Percentiles rank a stretch among this genome's conserved stretches.
Evolutionary conservation across 2,888 invertebrate genomes (phyloP).

Genomic region (Harmothoe impar): DNA sequence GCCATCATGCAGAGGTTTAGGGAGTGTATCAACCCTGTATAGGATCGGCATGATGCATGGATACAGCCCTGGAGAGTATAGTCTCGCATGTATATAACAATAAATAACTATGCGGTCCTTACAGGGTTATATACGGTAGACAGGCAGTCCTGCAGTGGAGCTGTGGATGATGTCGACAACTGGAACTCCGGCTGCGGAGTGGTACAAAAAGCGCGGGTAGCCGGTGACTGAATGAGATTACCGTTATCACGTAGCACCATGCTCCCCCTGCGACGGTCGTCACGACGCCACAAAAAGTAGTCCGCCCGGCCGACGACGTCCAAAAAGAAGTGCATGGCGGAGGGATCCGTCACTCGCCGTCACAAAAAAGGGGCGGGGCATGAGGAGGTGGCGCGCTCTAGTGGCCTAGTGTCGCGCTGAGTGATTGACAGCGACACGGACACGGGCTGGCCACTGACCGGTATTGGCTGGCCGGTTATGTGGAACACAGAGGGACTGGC

Average conservation of each 20-base stretch:
- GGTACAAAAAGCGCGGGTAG: background rate
- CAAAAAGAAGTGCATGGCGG: slow-evolving; percentile 13
- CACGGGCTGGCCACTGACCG: background rate
- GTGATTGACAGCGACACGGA: slow-evolving; percentile 7
- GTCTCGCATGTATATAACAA: no score
- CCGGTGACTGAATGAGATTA: slow-evolving; percentile 58
- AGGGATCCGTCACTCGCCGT: slow-evolving; percentile 51
- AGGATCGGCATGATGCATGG: no score
- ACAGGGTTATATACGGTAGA: no score
- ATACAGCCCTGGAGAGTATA: no score
- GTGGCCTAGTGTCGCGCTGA: slow-evolving; percentile 33
- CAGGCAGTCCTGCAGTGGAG: background rate
- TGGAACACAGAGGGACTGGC: background rate
- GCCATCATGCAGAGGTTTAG: no score
- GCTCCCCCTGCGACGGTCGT: slow-evolving; percentile 40
- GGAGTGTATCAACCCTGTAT: no score
- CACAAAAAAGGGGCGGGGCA: slow-evolving; percentile 36
- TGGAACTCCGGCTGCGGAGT: background rate
- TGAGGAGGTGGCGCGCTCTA: slow-evolving; percentile 22
- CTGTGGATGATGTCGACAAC: background rate
- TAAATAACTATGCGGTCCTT: no score
- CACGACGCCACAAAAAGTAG: slow-evolving; percentile 52
- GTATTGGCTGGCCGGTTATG: background rate
- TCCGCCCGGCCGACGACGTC: background rate
- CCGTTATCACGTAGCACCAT: slow-evolving; percentile 53